phyloP scores from a whole-genome alignment of 2,797 vertebrate genomes.

The Cirrhinus molitorella region DNA sequence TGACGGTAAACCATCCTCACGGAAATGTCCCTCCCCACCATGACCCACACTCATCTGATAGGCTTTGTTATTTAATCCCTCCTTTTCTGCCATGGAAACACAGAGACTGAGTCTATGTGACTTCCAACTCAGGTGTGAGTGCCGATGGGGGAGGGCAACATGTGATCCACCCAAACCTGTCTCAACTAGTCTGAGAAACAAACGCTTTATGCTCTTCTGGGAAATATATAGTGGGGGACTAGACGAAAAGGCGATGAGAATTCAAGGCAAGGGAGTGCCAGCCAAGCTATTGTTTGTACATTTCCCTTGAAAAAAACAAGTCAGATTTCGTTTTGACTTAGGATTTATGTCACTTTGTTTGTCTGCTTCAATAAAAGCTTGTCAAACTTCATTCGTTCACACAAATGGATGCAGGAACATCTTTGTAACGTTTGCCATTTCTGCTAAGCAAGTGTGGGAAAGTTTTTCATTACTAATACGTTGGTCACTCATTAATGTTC shows the following conservation, averaged over 20 bases:
- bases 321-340: neutral
- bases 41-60: slow-evolving; percentile 22
- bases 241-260: neutral
- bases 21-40: slow-evolving; percentile 4
- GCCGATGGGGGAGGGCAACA: slow-evolving; percentile 21
- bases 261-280: neutral
- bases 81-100: slow-evolving; percentile 54
- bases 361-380: neutral
- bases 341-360: neutral
- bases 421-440: neutral
- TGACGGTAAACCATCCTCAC: neutral
- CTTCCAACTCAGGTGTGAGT: slow-evolving; percentile 34
- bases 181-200: slow-evolving; percentile 48
- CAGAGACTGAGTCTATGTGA: slow-evolving; percentile 10
- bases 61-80: slow-evolving; percentile 40
- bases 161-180: slow-evolving; percentile 57
- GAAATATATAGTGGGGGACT: slow-evolving; percentile 17
- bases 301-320: neutral
- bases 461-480: neutral
- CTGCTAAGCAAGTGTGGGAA: neutral
- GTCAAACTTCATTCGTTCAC: neutral
- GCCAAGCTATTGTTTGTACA: neutral
- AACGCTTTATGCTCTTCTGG: slow-evolving; percentile 23
- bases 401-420: neutral
- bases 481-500: slow-evolving; percentile 6